A percentile compares a stretch with the other conserved stretches of the same genome.
Conservation (phyloP, 2,888 invertebrate species). For the Chymomyza fuscimana region DNA sequence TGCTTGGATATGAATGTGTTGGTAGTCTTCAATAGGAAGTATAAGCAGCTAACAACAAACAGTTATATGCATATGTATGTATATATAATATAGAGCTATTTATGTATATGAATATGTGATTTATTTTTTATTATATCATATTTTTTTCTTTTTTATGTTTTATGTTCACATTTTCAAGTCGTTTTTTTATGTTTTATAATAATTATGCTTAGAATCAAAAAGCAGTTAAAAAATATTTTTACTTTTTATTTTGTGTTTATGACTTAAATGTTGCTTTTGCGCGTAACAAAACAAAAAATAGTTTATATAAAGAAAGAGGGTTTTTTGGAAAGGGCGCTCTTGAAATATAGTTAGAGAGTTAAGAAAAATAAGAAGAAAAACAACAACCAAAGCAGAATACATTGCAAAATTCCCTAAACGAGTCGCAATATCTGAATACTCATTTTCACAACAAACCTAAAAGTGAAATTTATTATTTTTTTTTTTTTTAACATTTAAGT, state of each 20-base stretch:
- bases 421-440: constrained; percentile 74
- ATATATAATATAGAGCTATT: constrained; percentile 39
- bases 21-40: constrained; percentile 72
- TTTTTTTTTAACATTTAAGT: background rate
- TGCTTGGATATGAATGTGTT: constrained; percentile 65
- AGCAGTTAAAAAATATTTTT: constrained; percentile 45
- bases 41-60: constrained; percentile 73
- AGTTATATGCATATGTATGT: constrained; percentile 48
- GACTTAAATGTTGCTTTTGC: constrained; percentile 45
- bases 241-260: constrained; percentile 24
- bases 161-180: background rate
- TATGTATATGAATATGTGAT: constrained; percentile 46
- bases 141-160: constrained; percentile 3
- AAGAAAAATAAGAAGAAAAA: constrained; percentile 10
- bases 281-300: constrained; percentile 37
- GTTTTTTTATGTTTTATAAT: constrained; percentile 18
- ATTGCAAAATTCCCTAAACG: constrained; percentile 78
- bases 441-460: constrained; percentile 39
- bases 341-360: constrained; percentile 8
- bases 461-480: constrained; percentile 8
- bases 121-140: constrained; percentile 30
- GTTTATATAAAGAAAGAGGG: constrained; percentile 10
- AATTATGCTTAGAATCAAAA: constrained; percentile 43
- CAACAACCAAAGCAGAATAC: constrained; percentile 34
- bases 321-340: constrained; percentile 24